Base-by-base conservation (phyloP, 1,140 invertebrate genomes). In the Drosophila pallidifrons region DNA sequence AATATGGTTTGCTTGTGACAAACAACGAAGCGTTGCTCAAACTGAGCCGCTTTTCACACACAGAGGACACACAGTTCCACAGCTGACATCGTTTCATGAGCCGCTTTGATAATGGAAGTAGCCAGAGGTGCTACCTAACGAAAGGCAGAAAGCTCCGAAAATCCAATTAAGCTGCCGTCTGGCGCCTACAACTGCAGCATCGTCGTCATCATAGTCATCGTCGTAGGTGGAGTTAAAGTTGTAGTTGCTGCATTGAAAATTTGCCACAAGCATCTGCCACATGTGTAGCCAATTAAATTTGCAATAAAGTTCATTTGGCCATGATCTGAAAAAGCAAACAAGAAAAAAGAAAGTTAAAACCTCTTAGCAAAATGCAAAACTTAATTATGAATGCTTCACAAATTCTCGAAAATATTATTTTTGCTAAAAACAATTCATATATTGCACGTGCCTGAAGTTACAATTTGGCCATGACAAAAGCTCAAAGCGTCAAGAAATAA, bases 131-230 rank as follows among this genome's bases (percentile, higher is more conserved):
- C 25, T 38, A 25, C 25, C 66, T 13, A 30, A 52, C 25, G 25
- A 61, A 63, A 54, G 52, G 20, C 75, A 49, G 58, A 13, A 51
- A 68, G 66, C 63, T 75, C 63, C 16, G 51, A 68, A 85, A 81
- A 86, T 78, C 75, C 82, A 85, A 85, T 85, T 85, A 85, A 85
- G 86, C 81, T 81, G 63, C 70, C 59, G 51, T 38, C 49, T 52
- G 28, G 28, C 49, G 66, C 46, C 47, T 41, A 7, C 49, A 13
- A 30, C 20, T 38, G 25, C 16, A 0, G 20, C 20, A 25, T 25
- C 20, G 20, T 25, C 20, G 2, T 20, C 20, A 2, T 20, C 20
- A 0, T 20, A 3, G 20, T 25, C 20, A 16, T 25, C 64, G 58
- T 25, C 11, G 30, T 61, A 30, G 58, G 43, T 64, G 8, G 54